Evolutionary conservation across 2,888 invertebrate species (phyloP).

Genomic region (Zhuqinia jingwanae): DNA sequence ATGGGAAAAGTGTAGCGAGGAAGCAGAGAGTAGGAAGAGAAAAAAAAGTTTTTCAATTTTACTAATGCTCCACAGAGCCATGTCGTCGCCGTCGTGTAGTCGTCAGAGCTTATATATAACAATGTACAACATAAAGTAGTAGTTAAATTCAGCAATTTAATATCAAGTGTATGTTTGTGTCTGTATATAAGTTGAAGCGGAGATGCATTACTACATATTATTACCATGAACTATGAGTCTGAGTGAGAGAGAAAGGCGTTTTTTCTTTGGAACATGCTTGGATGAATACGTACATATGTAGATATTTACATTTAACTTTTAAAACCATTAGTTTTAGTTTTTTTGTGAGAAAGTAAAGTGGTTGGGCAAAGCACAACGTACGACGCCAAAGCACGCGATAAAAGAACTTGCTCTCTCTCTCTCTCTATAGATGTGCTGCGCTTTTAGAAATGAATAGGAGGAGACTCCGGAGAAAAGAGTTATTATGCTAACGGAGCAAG

Average conservation of each 20-base stretch:
- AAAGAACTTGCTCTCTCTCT: too few relatives aligned
- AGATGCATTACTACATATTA: conserved; percentile 6
- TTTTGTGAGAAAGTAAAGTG: not conserved
- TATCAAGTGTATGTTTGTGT: conserved; percentile 27
- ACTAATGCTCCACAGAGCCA: conserved; percentile 41
- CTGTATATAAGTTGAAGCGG: too few relatives aligned
- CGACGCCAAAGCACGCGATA: conserved; percentile 18
- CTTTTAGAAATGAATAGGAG: not conserved
- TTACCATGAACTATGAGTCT: conserved; percentile 5
- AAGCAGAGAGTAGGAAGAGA: conserved; percentile 13
- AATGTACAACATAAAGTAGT: conserved; percentile 39
- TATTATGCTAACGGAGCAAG: not conserved
- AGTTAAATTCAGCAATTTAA: conserved; percentile 53
- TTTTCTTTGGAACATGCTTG: not conserved
- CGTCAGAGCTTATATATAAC: conserved; percentile 1
- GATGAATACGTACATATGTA: not conserved
- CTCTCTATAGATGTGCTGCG: too few relatives aligned
- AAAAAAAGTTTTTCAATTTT: conserved; percentile 46
- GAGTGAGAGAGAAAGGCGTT: not conserved
- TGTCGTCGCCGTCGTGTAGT: conserved; percentile 12
- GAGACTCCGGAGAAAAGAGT: conserved; percentile 5
- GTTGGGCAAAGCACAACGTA: conserved; percentile 20
- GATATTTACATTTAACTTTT: conserved; percentile 1
- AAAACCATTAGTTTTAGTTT: conserved; percentile 16
- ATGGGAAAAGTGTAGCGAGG: conserved; percentile 7